phyloP scores from a whole-genome alignment of 2,113 vertebrate genomes.

The Rhinoptilus africanus region DNA sequence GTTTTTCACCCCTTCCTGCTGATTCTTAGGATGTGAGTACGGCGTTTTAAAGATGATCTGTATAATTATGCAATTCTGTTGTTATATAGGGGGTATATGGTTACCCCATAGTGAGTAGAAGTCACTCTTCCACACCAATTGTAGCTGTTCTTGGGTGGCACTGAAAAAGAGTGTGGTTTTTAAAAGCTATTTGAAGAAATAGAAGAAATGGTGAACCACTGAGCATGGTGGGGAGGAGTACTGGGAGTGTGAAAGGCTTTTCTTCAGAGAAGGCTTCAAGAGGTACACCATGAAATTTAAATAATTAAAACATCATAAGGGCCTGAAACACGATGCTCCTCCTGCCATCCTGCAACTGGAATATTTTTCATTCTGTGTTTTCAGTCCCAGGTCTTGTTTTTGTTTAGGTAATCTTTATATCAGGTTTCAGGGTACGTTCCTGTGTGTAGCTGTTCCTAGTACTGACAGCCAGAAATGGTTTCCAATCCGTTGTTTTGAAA shows the following conservation, averaged over 20 bases:
- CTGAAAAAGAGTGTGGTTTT: neutral
- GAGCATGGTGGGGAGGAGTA: neutral
- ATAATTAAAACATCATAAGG: neutral
- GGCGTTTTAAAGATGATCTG: neutral
- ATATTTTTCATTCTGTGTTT: neutral
- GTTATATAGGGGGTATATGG: rapidly evolving
- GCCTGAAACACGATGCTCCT: neutral
- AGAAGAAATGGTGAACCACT: neutral
- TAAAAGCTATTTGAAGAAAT: neutral
- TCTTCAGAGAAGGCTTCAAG: neutral
- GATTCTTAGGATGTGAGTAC: neutral
- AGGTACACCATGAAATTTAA: neutral
- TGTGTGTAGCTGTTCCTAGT: neutral
- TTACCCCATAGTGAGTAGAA: neutral
- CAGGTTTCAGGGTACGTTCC: neutral
- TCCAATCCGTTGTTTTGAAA: neutral
- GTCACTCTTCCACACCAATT: neutral
- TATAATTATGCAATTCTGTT: neutral
- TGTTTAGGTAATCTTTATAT: neutral
- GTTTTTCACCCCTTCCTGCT: neutral
- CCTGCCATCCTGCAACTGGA: neutral
- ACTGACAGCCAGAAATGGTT: neutral
- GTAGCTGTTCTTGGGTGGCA: neutral
- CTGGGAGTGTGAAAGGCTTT: neutral
- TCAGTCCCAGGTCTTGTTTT: neutral